Base-by-base conservation (phyloP, 2,888 invertebrate species). In the Eupithecia vulgata region DNA sequence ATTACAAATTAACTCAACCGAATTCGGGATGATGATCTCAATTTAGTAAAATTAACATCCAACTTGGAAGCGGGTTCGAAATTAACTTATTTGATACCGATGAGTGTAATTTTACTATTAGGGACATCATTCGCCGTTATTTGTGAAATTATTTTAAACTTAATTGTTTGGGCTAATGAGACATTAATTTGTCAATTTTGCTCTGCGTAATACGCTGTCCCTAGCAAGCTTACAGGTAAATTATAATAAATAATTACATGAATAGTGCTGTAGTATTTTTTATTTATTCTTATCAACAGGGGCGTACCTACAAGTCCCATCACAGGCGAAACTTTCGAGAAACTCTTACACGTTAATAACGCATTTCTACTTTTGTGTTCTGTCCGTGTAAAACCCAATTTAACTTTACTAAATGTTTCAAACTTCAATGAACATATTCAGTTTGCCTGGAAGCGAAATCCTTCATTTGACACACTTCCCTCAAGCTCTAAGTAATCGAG, bases 41-140 rank as follows among this genome's bases (percentile, higher is more conserved):
- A 80, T 78, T 81, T 75, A 71, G 71, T 75, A 78, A 81, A 57
- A 82, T 79, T 79, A 80, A 80, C 79, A 78, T 77, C 67, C 73
- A 76, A 80, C 72, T 79, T 79, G 75, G 75, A 76, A 21, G 52
- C 57, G 37, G 77, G 71, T 78, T 74, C 68, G 12, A 73, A 76
- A 76, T 75, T 74, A 73, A 76, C 71, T 78, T 76, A 79, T 79
- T 71, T 77, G 62, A 70, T 72, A 68, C 62, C 64, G 30, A 71
- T 76, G 21, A 70, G 72, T 72, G 59, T 72, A 64, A 68, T 72
- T 68, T 61, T 34, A 61, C 61, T 61, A 61, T 34, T 7, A 61
- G 12, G 34, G 15, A 8, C 17, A 34, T 12, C 17, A 8, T 61
- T 61, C 8, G 2, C 0, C 0, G 8, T 8, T 30, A 48, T n/a